phyloP scores from a whole-genome alignment of 1,140 invertebrate species.

The Ephestia elutella region DNA sequence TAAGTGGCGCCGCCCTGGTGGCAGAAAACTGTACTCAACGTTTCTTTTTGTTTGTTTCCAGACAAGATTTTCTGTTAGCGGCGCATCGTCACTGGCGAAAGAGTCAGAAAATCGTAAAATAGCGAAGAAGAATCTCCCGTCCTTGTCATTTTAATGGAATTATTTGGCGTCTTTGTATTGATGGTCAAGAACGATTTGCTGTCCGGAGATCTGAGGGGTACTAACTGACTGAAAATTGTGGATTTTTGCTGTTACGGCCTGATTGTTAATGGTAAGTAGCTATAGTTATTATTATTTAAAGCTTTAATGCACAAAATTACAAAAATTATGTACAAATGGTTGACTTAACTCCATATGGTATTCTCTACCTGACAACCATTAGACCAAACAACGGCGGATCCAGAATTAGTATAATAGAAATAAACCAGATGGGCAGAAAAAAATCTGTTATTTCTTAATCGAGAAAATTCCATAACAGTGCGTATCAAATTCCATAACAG shows the following conservation, averaged over 20 bases:
- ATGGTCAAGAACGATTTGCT: not conserved
- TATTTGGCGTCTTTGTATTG: constrained; percentile 7
- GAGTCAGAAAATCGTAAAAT: constrained; percentile 16
- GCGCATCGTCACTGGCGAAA: constrained; percentile 5
- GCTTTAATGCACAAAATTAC: too few species aligned
- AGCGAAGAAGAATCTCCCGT: not conserved
- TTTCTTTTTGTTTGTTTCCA: constrained; percentile 28
- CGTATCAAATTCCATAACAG: too few species aligned
- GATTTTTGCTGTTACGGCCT: constrained; percentile 1
- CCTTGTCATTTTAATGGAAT: constrained; percentile 37
- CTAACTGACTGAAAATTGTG: not conserved
- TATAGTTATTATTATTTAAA: not conserved
- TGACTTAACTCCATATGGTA: too few species aligned
- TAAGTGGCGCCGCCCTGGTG: too few species aligned
- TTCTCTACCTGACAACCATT: too few species aligned
- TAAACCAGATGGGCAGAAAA: too few species aligned
- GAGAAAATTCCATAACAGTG: too few species aligned
- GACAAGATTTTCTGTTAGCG: constrained; percentile 13
- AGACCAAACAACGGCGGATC: too few species aligned
- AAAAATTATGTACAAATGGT: too few species aligned
- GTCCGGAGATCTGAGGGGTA: not conserved
- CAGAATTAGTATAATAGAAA: too few species aligned
- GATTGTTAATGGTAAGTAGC: constrained; percentile 3
- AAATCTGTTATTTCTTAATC: too few species aligned
- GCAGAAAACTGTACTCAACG: too few species aligned